Conservation (phyloP, 2,888 invertebrate species). For the Agrilus biguttatus region DNA sequence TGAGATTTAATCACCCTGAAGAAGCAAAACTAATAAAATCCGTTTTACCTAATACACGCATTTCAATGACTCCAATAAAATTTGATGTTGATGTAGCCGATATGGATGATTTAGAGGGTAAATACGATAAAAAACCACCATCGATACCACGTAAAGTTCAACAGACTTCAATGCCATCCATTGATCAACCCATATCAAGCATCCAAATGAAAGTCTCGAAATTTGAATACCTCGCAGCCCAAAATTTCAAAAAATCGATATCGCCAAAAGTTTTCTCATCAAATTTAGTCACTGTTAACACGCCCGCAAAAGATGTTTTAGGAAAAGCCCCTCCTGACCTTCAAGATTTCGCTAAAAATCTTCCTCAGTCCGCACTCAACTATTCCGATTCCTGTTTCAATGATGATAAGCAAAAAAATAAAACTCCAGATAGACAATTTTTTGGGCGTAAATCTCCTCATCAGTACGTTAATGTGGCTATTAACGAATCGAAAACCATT, state of each 20-base stretch:
- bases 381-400: constrained; percentile 28
- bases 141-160: constrained; percentile 44
- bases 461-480: constrained; percentile 28
- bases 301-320: constrained; percentile 68
- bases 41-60: constrained; percentile 59
- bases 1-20: constrained; percentile 85
- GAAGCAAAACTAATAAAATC: constrained; percentile 80
- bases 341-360: constrained; percentile 45
- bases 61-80: constrained; percentile 66
- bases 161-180: constrained; percentile 30
- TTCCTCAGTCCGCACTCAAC: constrained; percentile 35
- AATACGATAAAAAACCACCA: constrained; percentile 48
- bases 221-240: constrained; percentile 62
- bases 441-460: constrained; percentile 23
- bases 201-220: constrained; percentile 67
- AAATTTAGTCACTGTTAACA: constrained; percentile 63
- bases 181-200: constrained; percentile 39
- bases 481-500: constrained; percentile 30
- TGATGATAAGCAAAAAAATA: constrained; percentile 23
- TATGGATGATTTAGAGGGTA: constrained; percentile 14
- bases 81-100: constrained; percentile 34
- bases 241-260: constrained; percentile 40
- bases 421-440: constrained; percentile 24
- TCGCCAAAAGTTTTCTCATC: constrained; percentile 72
- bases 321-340: constrained; percentile 44